Conservation (phyloP, 1,140 invertebrate genomes). For the Leptinotarsa lineolata region DNA sequence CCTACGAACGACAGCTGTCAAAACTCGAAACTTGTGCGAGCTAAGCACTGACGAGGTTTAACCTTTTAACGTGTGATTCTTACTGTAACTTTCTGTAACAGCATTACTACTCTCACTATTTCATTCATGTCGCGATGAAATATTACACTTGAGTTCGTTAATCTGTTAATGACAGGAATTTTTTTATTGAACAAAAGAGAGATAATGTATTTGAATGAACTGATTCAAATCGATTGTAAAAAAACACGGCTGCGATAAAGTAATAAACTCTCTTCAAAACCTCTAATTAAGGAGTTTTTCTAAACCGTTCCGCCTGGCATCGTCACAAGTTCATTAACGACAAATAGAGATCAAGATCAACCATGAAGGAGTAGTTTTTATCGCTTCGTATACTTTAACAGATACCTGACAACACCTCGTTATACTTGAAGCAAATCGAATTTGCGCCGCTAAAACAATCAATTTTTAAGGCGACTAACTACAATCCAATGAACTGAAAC, state of each 20-base stretch:
- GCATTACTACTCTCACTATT: no score
- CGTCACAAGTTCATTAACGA: constrained; percentile 52
- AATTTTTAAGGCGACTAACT: constrained; percentile 49
- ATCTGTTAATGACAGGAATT: no score
- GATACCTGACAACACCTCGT: constrained; percentile 49
- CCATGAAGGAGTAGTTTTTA: constrained; percentile 43
- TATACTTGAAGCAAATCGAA: constrained; percentile 50
- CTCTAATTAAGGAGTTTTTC: constrained; percentile 53
- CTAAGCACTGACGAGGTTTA: no score
- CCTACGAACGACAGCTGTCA: no score
- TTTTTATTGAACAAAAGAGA: no score
- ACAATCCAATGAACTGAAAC: constrained; percentile 44
- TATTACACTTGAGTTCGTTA: no score
- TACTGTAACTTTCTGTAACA: no score
- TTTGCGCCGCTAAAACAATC: constrained; percentile 49
- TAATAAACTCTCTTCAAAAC: constrained; percentile 46
- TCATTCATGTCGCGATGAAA: no score
- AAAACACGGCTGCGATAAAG: constrained; percentile 36
- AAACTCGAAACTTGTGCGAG: no score
- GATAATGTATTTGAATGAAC: no score
- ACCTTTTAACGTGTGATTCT: no score
- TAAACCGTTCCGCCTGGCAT: constrained; percentile 45
- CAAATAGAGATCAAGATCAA: constrained; percentile 43
- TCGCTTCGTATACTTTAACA: constrained; percentile 45
- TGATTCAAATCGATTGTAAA: not conserved